Conservation (phyloP, 1,140 invertebrate genomes). For the Asobara japonica region DNA sequence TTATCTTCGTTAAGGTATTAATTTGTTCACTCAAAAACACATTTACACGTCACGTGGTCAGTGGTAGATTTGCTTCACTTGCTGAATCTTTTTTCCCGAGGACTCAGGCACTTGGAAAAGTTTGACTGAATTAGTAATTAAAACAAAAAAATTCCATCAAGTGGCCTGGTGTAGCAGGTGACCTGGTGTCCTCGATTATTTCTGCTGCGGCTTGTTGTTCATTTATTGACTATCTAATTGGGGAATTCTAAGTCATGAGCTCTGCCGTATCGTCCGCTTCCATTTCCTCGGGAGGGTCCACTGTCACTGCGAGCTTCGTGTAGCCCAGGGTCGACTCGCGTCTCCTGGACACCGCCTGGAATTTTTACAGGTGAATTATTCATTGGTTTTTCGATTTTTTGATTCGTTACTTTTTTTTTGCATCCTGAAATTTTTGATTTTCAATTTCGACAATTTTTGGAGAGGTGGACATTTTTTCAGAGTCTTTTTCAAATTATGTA, state of each 20-base stretch:
- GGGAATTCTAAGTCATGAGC: conserved; percentile 57
- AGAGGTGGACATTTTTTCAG: too few relatives aligned
- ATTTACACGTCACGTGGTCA: conserved; percentile 16
- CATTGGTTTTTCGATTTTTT: not conserved
- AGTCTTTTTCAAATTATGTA: too few relatives aligned
- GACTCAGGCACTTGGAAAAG: too few relatives aligned
- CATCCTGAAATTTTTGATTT: too few relatives aligned
- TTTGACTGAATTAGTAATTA: too few relatives aligned
- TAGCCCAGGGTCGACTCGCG: conserved; percentile 60
- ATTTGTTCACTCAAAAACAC: conserved; percentile 30
- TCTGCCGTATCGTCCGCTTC: conserved; percentile 60
- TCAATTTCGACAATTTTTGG: too few relatives aligned
- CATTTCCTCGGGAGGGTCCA: conserved; percentile 57
- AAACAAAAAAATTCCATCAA: too few relatives aligned
- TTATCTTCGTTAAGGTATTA: conserved; percentile 27
- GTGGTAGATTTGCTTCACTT: not conserved
- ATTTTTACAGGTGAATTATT: not conserved
- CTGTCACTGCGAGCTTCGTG: conserved; percentile 57
- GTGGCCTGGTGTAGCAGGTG: too few relatives aligned
- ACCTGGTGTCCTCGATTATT: not conserved
- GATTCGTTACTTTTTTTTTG: too few relatives aligned
- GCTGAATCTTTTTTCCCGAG: not conserved
- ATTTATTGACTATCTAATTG: not conserved
- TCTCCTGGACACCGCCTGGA: conserved; percentile 55
- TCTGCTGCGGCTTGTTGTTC: not conserved